phyloP scores from a whole-genome alignment of 2,113 vertebrate genomes.

The Callaeas wilsoni region DNA sequence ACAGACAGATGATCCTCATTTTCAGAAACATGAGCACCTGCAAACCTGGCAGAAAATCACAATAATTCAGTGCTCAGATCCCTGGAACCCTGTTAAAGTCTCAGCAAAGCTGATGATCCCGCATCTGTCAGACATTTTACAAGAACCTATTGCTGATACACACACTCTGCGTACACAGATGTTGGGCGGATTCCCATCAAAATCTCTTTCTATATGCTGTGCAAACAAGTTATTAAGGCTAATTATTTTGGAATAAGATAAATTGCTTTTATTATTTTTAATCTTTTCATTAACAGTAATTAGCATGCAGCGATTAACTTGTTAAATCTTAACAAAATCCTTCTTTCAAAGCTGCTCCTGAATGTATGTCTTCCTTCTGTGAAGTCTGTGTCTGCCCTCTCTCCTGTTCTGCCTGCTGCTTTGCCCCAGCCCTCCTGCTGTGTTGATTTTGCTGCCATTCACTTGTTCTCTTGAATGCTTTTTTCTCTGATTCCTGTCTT shows the following conservation, averaged over 20 bases:
- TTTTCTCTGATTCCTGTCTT: not conserved
- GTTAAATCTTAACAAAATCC: not conserved
- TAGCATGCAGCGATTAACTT: not conserved
- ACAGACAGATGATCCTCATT: not conserved
- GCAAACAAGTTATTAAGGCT: not conserved
- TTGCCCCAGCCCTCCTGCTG: not conserved
- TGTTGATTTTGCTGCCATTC: not conserved
- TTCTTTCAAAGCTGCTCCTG: not conserved
- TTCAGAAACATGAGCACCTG: not conserved
- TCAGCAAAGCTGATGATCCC: not conserved
- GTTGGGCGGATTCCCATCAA: not conserved
- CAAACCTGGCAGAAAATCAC: not conserved
- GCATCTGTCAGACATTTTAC: not conserved
- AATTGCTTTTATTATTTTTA: slow-evolving; percentile 29
- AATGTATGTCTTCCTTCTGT: not conserved
- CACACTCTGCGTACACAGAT: not conserved
- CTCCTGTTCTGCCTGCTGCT: not conserved
- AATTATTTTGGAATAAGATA: slow-evolving; percentile 10
- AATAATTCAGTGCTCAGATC: not conserved
- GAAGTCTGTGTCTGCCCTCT: not conserved
- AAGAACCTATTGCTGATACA: not conserved
- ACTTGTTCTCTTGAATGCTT: not conserved
- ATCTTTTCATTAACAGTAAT: slow-evolving; percentile 31
- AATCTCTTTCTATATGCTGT: not conserved
- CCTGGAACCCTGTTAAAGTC: not conserved